A percentile compares a stretch with the other conserved stretches of the same genome.
These are phyloP conservation scores for Formica aserva DNA, from an alignment of 2,888 invertebrate genomes.

Conservation along the genomic window DNA sequence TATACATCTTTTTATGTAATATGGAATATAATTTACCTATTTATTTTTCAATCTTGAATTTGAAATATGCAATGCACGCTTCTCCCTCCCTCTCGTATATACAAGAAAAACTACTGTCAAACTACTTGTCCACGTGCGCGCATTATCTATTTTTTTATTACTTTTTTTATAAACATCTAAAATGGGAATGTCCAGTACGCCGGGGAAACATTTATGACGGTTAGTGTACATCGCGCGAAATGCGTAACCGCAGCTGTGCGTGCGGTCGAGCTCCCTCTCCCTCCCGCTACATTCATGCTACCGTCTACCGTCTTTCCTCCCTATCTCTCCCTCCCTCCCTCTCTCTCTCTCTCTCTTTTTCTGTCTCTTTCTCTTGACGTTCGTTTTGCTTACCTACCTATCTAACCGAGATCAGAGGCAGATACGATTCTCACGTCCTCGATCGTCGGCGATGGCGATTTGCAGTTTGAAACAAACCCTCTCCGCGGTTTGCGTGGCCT, in stretches of 20 bases:
- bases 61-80: neutral
- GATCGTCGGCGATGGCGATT: constrained; percentile 74
- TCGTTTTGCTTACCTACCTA: constrained; percentile 76
- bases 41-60: neutral
- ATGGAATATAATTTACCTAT: neutral
- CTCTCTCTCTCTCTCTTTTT: constrained; percentile 52
- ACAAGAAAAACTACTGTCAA: neutral
- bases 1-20: neutral
- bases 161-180: neutral
- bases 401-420: constrained; percentile 69
- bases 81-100: neutral
- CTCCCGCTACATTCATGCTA: constrained; percentile 4
- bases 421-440: constrained; percentile 81
- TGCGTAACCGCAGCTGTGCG: constrained; percentile 84
- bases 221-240: constrained; percentile 81
- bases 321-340: constrained; percentile 51
- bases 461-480: constrained; percentile 74
- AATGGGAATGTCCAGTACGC: constrained; percentile 29
- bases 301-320: constrained; percentile 22
- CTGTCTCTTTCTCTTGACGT: constrained; percentile 50
- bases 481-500: constrained; percentile 29
- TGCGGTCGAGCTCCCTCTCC: constrained; percentile 73
- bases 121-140: neutral
- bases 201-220: constrained; percentile 55
- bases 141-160: neutral